phyloP scores from a whole-genome alignment of 2,797 vertebrate genomes.

The Lagocephalus sceleratus region DNA sequence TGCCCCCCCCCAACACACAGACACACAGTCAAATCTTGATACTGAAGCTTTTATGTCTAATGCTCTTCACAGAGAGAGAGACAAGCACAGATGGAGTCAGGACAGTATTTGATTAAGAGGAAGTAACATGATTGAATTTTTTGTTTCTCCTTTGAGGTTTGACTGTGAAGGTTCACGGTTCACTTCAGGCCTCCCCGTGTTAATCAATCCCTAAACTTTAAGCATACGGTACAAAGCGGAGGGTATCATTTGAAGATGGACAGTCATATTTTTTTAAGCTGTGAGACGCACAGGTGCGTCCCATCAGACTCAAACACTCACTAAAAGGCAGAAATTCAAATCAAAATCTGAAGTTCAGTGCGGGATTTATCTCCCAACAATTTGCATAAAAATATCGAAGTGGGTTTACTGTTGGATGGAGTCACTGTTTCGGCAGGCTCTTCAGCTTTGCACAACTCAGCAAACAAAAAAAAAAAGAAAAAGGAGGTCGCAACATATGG shows the following conservation, averaged over 20 bases:
- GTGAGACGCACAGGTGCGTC: too few species aligned
- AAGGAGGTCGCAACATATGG: too few species aligned
- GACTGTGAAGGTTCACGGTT: conserved; percentile 27
- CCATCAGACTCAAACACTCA: too few species aligned
- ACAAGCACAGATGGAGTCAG: conserved; percentile 54
- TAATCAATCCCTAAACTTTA: conserved; percentile 10
- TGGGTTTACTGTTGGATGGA: too few species aligned
- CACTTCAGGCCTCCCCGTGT: conserved; percentile 15
- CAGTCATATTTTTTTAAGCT: conserved; percentile 8
- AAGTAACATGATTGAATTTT: conserved; percentile 54
- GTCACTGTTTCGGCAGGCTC: too few species aligned
- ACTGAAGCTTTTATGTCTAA: conserved; percentile 31
- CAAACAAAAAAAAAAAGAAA: too few species aligned
- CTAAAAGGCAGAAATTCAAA: too few species aligned
- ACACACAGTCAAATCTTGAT: conserved; percentile 21
- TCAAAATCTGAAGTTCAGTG: too few species aligned
- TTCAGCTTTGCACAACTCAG: too few species aligned
- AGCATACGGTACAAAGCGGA: not conserved
- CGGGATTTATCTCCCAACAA: too few species aligned
- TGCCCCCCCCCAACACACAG: not conserved
- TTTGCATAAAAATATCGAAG: too few species aligned
- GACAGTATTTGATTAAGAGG: conserved; percentile 58
- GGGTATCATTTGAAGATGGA: not conserved
- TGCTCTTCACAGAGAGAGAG: conserved; percentile 23
- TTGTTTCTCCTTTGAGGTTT: conserved; percentile 34